Evolutionary conservation across 2,113 vertebrate genomes (phyloP).

Genomic region (Pardalotus punctatus): DNA sequence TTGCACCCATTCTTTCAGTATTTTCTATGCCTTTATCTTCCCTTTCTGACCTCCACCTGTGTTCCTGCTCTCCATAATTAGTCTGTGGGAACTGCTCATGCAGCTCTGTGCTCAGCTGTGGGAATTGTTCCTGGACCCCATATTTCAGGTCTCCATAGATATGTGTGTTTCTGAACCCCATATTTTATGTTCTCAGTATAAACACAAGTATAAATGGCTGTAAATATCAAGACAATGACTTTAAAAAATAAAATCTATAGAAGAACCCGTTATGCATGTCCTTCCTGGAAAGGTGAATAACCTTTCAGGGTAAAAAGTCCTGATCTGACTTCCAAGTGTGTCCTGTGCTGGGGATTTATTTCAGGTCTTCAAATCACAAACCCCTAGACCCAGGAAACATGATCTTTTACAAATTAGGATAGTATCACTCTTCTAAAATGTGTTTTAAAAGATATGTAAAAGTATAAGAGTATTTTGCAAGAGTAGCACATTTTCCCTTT

Average conservation of each 20-base stretch:
- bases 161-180: accelerated
- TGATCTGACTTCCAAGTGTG: background rate
- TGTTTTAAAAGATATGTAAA: background rate
- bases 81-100: accelerated
- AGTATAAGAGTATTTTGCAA: constrained; percentile 28
- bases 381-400: background rate
- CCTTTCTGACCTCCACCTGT: background rate
- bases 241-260: background rate
- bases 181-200: background rate
- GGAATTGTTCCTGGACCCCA: background rate
- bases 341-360: background rate
- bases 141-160: background rate
- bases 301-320: background rate
- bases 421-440: background rate
- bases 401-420: background rate
- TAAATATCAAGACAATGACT: background rate
- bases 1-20: background rate
- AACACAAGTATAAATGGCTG: background rate
- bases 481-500: background rate
- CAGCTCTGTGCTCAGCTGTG: background rate
- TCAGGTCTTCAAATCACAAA: background rate
- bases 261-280: background rate
- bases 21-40: background rate
- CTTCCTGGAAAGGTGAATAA: background rate
- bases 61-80: background rate